Evolutionary conservation across 2,113 vertebrate species (phyloP).

Genomic region (Phainopepla nitens): DNA sequence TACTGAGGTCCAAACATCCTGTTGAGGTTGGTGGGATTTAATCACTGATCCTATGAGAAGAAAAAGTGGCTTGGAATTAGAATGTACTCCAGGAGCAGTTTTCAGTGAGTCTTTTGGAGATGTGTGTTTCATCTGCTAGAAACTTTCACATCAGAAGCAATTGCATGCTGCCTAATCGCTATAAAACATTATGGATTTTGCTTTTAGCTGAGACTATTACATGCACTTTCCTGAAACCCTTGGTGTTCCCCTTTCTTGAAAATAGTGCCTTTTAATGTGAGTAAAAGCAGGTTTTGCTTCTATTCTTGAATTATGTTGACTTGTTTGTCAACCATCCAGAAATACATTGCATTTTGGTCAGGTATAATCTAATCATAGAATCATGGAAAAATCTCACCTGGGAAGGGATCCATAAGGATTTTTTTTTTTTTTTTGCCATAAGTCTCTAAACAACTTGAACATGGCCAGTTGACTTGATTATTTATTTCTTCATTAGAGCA

Average conservation of each 20-base stretch:
- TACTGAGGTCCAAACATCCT: not conserved
- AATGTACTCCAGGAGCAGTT: not conserved
- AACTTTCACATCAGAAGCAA: not conserved
- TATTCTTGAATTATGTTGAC: not conserved
- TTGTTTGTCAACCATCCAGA: not conserved
- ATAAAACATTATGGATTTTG: not conserved
- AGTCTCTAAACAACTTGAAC: not conserved
- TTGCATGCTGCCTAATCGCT: not conserved
- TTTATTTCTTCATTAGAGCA: conserved; percentile 12
- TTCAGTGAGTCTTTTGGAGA: not conserved
- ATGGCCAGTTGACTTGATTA: not conserved
- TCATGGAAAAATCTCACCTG: not conserved
- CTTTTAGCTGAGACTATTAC: not conserved
- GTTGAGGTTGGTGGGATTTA: not conserved
- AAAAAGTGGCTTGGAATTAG: not conserved
- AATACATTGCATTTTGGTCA: not conserved
- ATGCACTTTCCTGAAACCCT: not conserved
- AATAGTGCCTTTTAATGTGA: not conserved
- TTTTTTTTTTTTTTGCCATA: too few relatives aligned
- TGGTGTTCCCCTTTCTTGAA: not conserved
- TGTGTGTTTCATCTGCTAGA: not conserved
- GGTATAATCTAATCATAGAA: not conserved
- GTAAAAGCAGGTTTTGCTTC: not conserved
- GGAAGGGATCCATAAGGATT: not conserved
- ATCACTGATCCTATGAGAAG: not conserved